Conservation (phyloP, 2,797 vertebrate genomes). For the Enteromius trimaculatus region DNA sequence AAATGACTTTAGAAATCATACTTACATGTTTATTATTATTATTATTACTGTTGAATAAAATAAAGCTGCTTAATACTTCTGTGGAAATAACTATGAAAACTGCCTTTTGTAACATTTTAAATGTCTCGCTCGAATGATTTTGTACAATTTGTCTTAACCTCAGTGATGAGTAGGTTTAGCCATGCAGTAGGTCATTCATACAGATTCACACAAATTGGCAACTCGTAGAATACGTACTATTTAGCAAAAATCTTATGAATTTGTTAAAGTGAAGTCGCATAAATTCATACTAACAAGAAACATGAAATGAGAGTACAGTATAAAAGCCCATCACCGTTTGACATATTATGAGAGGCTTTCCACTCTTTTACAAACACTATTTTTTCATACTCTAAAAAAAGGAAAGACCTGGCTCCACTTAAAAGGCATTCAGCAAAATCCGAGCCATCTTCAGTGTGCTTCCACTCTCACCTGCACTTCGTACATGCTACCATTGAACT, state of each 20-base stretch:
- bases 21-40: neutral
- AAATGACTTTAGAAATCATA: neutral
- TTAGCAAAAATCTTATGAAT: too few relatives aligned
- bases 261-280: too few relatives aligned
- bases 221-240: too few relatives aligned
- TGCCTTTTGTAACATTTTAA: neutral
- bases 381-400: conserved; percentile 7
- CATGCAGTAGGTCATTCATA: too few relatives aligned
- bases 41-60: neutral
- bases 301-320: neutral
- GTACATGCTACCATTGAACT: neutral
- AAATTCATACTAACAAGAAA: neutral
- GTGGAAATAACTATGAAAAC: neutral
- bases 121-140: too few relatives aligned
- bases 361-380: neutral
- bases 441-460: neutral
- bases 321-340: neutral
- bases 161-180: too few relatives aligned
- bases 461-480: conserved; percentile 11
- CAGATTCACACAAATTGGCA: too few relatives aligned
- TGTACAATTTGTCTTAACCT: too few relatives aligned
- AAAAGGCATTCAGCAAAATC: neutral
- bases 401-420: neutral
- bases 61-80: neutral
- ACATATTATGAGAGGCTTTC: neutral